These are phyloP conservation scores for Hystrix brachyura DNA, from an alignment of 2,113 vertebrate species.

Conservation along the genomic window DNA sequence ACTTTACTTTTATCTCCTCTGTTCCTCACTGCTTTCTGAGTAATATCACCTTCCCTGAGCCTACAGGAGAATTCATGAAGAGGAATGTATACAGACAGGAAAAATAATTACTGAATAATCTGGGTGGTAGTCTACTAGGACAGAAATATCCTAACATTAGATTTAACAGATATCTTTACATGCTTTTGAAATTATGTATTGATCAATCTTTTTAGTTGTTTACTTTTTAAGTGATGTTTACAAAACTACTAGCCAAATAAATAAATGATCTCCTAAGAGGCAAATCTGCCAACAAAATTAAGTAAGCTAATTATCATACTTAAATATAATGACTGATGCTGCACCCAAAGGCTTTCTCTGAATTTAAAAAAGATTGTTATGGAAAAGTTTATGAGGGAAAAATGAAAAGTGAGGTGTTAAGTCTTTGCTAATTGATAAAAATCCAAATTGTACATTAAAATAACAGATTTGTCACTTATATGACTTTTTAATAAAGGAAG, in stretches of 20 bases:
- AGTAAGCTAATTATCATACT: slow-evolving; percentile 69
- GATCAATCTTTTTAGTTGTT: slow-evolving; percentile 65
- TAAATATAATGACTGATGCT: slow-evolving; percentile 67
- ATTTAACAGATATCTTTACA: slow-evolving; percentile 28
- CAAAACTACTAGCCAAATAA: slow-evolving; percentile 58
- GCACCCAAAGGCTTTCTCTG: slow-evolving; percentile 41
- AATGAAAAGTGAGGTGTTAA: not conserved
- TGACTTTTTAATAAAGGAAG: not conserved
- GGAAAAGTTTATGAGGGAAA: not conserved
- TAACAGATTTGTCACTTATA: not conserved
- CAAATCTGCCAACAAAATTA: slow-evolving; percentile 72
- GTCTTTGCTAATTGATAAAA: slow-evolving; percentile 48
- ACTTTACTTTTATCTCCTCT: not conserved
- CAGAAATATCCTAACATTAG: slow-evolving; percentile 36
- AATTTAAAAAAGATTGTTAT: slow-evolving; percentile 59
- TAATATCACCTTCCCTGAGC: not conserved
- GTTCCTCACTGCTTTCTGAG: not conserved
- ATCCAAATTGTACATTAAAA: not conserved
- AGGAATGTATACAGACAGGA: not conserved
- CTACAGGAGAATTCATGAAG: not conserved
- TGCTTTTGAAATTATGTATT: slow-evolving; percentile 46
- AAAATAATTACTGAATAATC: slow-evolving; percentile 11
- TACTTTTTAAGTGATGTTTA: slow-evolving; percentile 55
- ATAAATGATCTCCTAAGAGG: slow-evolving; percentile 65
- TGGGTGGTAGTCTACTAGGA: not conserved